These are phyloP conservation scores for Neolamprologus brichardi DNA, from an alignment of 2,113 vertebrate species.

Conservation along the genomic window DNA sequence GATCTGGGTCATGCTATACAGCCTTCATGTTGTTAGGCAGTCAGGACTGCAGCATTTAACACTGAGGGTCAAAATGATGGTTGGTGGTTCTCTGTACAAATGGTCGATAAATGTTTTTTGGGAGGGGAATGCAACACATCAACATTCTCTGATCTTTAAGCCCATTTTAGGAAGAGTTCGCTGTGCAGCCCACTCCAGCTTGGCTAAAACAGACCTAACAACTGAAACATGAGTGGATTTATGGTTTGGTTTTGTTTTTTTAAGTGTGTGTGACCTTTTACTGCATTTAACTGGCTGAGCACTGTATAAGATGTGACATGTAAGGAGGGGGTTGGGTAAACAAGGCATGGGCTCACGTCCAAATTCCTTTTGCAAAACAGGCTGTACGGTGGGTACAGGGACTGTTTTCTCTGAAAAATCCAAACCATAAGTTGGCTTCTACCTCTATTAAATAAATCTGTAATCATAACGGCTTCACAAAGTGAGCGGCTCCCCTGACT, in stretches of 20 bases:
- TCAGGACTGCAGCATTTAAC: background rate
- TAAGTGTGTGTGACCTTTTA: background rate
- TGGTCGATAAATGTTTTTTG: background rate
- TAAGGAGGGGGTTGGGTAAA: background rate
- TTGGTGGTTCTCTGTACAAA: background rate
- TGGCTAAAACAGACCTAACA: background rate
- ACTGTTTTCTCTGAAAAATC: background rate
- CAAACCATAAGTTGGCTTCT: background rate
- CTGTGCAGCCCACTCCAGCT: background rate
- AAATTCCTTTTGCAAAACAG: background rate
- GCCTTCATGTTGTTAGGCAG: background rate
- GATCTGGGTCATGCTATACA: background rate
- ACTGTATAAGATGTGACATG: background rate
- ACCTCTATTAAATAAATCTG: background rate
- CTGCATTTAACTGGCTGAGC: background rate
- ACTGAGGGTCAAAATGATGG: background rate
- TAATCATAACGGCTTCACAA: background rate
- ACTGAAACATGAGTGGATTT: background rate
- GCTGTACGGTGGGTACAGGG: background rate
- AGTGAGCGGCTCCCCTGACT: background rate
- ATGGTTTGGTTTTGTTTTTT: background rate
- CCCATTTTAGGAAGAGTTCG: background rate
- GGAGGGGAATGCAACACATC: background rate
- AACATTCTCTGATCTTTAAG: background rate
- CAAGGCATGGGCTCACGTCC: background rate